Evolutionary conservation across 2,888 invertebrate species (phyloP).

Genomic region (Cerastoderma edule): DNA sequence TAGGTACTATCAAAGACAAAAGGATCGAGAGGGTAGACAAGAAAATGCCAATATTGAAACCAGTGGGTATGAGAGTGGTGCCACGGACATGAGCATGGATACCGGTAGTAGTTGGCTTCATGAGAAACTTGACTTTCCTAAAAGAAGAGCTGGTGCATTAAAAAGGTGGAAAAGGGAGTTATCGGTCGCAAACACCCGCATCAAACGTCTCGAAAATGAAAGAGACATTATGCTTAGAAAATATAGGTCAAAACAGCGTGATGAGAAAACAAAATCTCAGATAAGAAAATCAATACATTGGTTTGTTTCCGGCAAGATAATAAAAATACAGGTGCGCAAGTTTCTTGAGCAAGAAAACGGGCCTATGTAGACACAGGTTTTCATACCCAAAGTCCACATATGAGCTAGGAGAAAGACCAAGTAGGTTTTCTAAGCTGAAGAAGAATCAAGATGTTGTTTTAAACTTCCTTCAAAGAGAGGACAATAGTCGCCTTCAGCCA

Average conservation of each 20-base stretch:
- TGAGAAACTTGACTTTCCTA: too few species aligned
- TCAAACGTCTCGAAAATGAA: too few species aligned
- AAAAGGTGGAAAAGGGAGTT: too few species aligned
- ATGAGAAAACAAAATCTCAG: not conserved
- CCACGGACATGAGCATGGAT: conserved; percentile 22
- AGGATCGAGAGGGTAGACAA: not conserved
- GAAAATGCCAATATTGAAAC: conserved; percentile 1
- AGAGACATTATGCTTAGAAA: too few species aligned
- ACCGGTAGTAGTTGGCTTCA: too few species aligned
- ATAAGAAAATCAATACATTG: conserved; percentile 23
- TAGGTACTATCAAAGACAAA: conserved; percentile 25
- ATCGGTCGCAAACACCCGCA: too few species aligned
- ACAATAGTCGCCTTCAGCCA: conserved; percentile 35
- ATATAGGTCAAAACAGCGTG: conserved; percentile 16
- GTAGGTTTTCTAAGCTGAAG: not conserved
- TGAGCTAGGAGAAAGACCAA: not conserved
- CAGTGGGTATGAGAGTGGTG: conserved; percentile 40
- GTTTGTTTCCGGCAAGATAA: conserved; percentile 26
- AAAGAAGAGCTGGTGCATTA: too few species aligned
- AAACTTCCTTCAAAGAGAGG: conserved; percentile 34
- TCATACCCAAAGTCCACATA: conserved; percentile 9
- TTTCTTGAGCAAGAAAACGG: conserved; percentile 24
- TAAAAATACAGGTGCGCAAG: conserved; percentile 32
- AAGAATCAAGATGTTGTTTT: conserved; percentile 15
- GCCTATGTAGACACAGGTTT: conserved; percentile 31